Evolutionary conservation across 2,888 invertebrate species (phyloP).

Genomic region (Xylophagus ater): DNA sequence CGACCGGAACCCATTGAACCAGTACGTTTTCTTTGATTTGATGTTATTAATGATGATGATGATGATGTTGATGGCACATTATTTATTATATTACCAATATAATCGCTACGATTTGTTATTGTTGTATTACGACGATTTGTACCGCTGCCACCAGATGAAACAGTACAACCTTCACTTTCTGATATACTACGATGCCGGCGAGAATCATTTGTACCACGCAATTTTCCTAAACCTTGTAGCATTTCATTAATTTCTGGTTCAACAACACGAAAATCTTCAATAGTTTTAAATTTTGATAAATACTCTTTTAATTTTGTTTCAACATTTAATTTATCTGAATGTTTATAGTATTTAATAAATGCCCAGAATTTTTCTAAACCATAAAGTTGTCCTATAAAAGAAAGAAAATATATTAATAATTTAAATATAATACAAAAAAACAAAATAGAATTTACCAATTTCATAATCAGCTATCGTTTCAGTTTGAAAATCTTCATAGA

Average conservation of each 20-base stretch:
- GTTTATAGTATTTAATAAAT: conserved; percentile 91
- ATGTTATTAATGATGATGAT: conserved; percentile 28
- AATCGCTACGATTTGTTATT: conserved; percentile 37
- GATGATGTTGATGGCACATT: conserved; percentile 24
- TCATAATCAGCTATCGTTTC: conserved; percentile 87
- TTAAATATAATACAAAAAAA: conserved; percentile 3
- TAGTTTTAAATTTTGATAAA: conserved; percentile 68
- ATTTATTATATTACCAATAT: conserved; percentile 30
- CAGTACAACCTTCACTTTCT: conserved; percentile 46
- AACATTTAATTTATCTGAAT: conserved; percentile 61
- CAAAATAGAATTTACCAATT: conserved; percentile 48
- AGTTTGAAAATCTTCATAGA: conserved; percentile 91
- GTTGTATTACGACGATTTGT: conserved; percentile 29
- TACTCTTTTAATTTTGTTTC: conserved; percentile 60
- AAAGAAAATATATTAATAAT: conserved; percentile 6
- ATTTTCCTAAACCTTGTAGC: conserved; percentile 43
- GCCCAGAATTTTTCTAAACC: conserved; percentile 99
- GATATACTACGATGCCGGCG: conserved; percentile 55
- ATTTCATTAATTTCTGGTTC: conserved; percentile 52
- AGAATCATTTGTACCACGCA: conserved; percentile 41
- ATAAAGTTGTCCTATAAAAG: conserved; percentile 76
- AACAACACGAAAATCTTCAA: conserved; percentile 77
- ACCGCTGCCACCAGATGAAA: conserved; percentile 25
- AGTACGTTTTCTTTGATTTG: conserved; percentile 30
- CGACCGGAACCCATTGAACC: conserved; percentile 38